phyloP scores from a whole-genome alignment of 2,113 vertebrate species.

The Todiramphus chloris region DNA sequence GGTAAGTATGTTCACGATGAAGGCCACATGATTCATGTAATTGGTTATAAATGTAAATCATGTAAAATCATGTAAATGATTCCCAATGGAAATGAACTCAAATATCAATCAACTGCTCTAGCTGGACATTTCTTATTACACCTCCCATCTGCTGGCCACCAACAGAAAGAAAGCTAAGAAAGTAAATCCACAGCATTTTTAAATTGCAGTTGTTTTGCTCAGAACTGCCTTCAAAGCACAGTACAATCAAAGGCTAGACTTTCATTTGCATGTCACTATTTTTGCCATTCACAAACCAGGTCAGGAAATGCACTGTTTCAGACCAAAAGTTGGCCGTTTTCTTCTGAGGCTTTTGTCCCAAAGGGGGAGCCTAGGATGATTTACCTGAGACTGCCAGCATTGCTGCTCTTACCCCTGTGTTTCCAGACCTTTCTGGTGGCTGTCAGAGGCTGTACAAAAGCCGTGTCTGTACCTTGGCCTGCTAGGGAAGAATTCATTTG shows the following conservation, averaged over 20 bases:
- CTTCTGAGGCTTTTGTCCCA: not conserved
- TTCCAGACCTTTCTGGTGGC: not conserved
- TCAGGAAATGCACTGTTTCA: not conserved
- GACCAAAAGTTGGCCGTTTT: not conserved
- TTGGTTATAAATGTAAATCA: not conserved
- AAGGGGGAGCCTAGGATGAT: not conserved
- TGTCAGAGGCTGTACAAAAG: not conserved
- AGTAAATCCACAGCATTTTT: not conserved
- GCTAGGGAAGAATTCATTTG: not conserved
- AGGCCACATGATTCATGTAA: not conserved
- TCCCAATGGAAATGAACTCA: not conserved
- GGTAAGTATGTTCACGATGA: not conserved
- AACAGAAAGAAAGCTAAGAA: not conserved
- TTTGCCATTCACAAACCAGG: not conserved
- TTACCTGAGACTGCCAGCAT: not conserved
- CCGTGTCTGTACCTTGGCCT: accelerated
- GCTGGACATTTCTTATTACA: not conserved
- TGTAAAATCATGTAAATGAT: not conserved
- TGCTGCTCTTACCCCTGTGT: accelerated
- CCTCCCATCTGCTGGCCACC: not conserved
- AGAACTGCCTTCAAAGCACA: not conserved
- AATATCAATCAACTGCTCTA: not conserved
- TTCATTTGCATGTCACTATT: not conserved
- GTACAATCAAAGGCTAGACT: not conserved
- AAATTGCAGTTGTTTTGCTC: not conserved